Evolutionary conservation across 2,888 invertebrate genomes (phyloP).

Genomic region (Yponomeuta evonymella): DNA sequence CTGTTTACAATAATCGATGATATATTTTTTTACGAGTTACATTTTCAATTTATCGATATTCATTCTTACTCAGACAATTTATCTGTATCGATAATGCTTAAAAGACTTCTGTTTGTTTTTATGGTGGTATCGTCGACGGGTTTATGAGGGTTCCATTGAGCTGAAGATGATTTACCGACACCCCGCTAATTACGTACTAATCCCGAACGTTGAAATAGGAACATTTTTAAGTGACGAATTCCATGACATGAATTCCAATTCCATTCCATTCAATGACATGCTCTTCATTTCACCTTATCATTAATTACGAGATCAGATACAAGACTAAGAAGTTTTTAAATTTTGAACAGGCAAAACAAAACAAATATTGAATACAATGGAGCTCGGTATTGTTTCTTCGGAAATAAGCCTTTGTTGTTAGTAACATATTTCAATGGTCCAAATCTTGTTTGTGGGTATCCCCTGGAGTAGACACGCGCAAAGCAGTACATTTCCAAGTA

Average conservation of each 20-base stretch:
- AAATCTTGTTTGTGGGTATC: constrained; percentile 57
- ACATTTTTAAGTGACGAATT: constrained; percentile 16
- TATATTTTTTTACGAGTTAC: constrained; percentile 71
- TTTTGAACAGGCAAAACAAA: background rate
- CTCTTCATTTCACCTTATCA: constrained; percentile 11
- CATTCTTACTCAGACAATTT: constrained; percentile 65
- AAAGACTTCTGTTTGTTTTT: constrained; percentile 67
- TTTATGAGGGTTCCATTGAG: constrained; percentile 44
- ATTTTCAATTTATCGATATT: constrained; percentile 72
- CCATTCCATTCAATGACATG: no score
- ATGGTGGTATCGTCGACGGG: constrained; percentile 43
- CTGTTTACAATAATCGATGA: constrained; percentile 73
- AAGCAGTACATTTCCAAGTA: no score
- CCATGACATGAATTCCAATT: constrained; percentile 15
- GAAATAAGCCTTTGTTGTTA: constrained; percentile 43
- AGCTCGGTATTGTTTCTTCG: constrained; percentile 48
- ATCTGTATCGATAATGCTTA: constrained; percentile 65
- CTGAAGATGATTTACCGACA: constrained; percentile 38
- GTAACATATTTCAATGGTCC: constrained; percentile 50
- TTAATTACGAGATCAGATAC: constrained; percentile 12
- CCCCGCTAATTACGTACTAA: constrained; percentile 43
- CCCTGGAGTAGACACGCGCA: constrained; percentile 27
- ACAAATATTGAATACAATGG: constrained; percentile 10
- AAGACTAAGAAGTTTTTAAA: background rate
- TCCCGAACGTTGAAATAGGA: constrained; percentile 23